phyloP scores from a whole-genome alignment of 2,113 vertebrate species.

The Pachycephala philippinensis region DNA sequence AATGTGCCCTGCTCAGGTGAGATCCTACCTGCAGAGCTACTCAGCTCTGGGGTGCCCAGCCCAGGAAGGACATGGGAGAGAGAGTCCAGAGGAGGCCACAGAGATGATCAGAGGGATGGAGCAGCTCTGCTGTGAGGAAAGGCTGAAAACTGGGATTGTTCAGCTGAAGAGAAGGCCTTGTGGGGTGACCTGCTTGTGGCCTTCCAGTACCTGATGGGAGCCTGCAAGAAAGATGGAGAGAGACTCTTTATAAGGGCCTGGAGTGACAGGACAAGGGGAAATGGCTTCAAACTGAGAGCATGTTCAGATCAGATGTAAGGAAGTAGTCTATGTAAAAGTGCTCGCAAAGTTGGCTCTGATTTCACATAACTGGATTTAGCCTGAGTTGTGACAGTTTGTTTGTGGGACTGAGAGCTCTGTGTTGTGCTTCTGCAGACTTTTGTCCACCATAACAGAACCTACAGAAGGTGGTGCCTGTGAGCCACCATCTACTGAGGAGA shows the following conservation, averaged over 20 bases:
- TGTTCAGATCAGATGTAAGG: not conserved
- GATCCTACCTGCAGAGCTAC: not conserved
- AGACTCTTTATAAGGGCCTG: not conserved
- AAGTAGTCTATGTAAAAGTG: too few species aligned
- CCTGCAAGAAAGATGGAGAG: not conserved
- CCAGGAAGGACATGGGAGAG: not conserved
- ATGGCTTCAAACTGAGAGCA: not conserved
- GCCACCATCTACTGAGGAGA: slow-evolving; percentile 73
- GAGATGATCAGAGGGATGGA: not conserved
- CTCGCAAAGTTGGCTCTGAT: not conserved
- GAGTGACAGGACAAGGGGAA: not conserved
- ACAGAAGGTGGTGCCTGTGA: slow-evolving; percentile 78
- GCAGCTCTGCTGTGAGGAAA: not conserved
- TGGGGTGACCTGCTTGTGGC: not conserved
- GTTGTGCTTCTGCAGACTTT: slow-evolving; percentile 73
- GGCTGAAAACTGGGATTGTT: not conserved
- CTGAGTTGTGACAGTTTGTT: not conserved
- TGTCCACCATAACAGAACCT: slow-evolving; percentile 95
- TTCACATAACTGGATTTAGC: not conserved
- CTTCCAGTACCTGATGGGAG: not conserved
- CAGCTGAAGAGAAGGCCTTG: not conserved
- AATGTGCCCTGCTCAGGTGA: not conserved
- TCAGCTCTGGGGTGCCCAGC: not conserved
- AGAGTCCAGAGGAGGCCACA: not conserved
- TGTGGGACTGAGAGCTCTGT: not conserved